Base-by-base conservation (phyloP, 2,113 vertebrate genomes). In the Zosterops lateralis region DNA sequence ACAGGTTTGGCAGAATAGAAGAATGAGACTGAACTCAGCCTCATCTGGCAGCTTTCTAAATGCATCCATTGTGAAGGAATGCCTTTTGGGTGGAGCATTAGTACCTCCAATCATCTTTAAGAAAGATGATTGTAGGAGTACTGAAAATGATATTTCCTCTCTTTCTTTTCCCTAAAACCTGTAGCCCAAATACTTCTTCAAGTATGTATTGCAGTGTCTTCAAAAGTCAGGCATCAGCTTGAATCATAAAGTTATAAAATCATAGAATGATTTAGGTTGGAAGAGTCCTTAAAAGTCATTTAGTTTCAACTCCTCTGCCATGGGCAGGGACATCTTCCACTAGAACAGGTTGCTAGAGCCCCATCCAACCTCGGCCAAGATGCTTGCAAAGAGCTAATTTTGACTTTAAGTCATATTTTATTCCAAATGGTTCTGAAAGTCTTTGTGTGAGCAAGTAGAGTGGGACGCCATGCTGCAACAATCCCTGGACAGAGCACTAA, bases 41-140 rank as follows among this genome's bases (percentile, higher is more conserved):
- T 44, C 2, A 3, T 38, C 38, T 50, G 77, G 17, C 2, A 1
- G 42, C 13, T 53, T 85, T 73, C 62, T 54, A 34, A 60, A 61
- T 1, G 1, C 26, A 32, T 9, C 31, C 2, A 0, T 53, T 22
- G 14, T 54, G 47, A 84, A 84, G 4, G 3, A 81, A 50, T 26
- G 3, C 16, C n/a, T 68, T 84, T 58, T 77, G 57, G 9, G 17
- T 45, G 24, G 28, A 58, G 20, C 24, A 26, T 14, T 67, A 20
- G 1, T 47, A 50, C 19, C 26, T 89, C 42, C n/a, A 81, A 61
- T 38, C 38, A 38, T 73, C 42, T 81, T 68, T 20, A 45, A 65
- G 42, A 70, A 61, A 40, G 7, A 45, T 42, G 7, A 3, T 25
- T 50, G 15, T 54, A 57, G 22, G 22, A 34, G 40, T 62, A 45